These are phyloP conservation scores for Drosophila kambysellisi DNA, from an alignment of 2,888 invertebrate species.

Conservation along the genomic window DNA sequence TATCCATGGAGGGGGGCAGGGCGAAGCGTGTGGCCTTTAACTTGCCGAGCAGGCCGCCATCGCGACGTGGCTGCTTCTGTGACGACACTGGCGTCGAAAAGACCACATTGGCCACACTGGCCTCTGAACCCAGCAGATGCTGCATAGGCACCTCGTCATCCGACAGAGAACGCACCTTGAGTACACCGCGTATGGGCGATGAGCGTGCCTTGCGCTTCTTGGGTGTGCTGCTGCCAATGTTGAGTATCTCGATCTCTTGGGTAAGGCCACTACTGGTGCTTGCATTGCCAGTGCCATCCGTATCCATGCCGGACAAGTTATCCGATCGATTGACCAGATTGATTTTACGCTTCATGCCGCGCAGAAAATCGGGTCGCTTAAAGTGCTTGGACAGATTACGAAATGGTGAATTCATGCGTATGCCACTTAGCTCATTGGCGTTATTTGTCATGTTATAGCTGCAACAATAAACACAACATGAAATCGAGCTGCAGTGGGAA, in stretches of 20 bases:
- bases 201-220: conserved; percentile 87
- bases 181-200: conserved; percentile 86
- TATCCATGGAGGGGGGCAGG: conserved; percentile 86
- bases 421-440: conserved; percentile 82
- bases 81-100: conserved; percentile 92
- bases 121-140: conserved; percentile 86
- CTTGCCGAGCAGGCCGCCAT: conserved; percentile 85
- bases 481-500: neutral
- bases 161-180: conserved; percentile 88
- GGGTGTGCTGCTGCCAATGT: conserved; percentile 89
- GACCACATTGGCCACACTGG: conserved; percentile 88
- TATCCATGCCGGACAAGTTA: conserved; percentile 80
- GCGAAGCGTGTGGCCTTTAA: conserved; percentile 85
- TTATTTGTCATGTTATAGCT: conserved; percentile 83
- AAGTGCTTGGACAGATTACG: conserved; percentile 83
- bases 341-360: conserved; percentile 88
- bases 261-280: conserved; percentile 89
- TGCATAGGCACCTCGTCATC: conserved; percentile 87
- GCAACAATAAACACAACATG: conserved; percentile 17
- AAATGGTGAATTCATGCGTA: conserved; percentile 84
- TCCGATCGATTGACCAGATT: conserved; percentile 85
- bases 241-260: conserved; percentile 89
- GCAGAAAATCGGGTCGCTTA: conserved; percentile 84
- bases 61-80: conserved; percentile 87
- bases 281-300: conserved; percentile 87